Evolutionary conservation across 37 sponge, comb jelly and placozoan genomes (phyloP).

Genomic region (Mnemiopsis leidyi): DNA sequence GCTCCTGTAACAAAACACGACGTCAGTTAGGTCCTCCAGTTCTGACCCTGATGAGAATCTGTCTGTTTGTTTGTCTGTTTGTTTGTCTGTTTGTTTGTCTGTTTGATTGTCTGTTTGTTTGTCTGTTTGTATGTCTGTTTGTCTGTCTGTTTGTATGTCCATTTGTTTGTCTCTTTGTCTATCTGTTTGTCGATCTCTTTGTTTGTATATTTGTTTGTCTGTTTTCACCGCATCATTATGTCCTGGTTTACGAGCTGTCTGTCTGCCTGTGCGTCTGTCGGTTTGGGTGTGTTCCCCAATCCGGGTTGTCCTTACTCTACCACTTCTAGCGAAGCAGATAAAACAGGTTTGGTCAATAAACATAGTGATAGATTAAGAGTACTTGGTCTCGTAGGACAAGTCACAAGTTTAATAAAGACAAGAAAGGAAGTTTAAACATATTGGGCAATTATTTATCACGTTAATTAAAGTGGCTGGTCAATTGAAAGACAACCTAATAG

Average conservation of each 20-base stretch:
- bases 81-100: neutral
- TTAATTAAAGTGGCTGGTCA: too few relatives aligned
- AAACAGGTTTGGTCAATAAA: too few relatives aligned
- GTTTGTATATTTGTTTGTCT: too few relatives aligned
- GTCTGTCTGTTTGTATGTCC: neutral
- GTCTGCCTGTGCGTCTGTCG: too few relatives aligned
- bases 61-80: neutral
- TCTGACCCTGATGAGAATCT: neutral
- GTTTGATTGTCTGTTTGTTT: neutral
- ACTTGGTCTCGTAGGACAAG: too few relatives aligned
- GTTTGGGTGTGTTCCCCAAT: neutral
- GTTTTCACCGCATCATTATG: too few relatives aligned
- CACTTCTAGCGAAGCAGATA: too few relatives aligned
- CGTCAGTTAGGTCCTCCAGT: neutral
- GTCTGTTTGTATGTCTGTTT: neutral
- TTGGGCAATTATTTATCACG: too few relatives aligned
- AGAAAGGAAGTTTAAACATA: too few relatives aligned
- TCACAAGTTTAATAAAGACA: too few relatives aligned
- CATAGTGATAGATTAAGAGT: too few relatives aligned
- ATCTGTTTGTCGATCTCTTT: neutral
- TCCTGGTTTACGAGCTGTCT: too few relatives aligned
- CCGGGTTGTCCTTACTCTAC: neutral
- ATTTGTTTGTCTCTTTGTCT: neutral
- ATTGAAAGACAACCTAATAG: neutral
- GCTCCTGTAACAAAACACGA: neutral